These are phyloP conservation scores for Saturnia pavonia DNA, from an alignment of 2,888 invertebrate genomes.

Conservation along the genomic window DNA sequence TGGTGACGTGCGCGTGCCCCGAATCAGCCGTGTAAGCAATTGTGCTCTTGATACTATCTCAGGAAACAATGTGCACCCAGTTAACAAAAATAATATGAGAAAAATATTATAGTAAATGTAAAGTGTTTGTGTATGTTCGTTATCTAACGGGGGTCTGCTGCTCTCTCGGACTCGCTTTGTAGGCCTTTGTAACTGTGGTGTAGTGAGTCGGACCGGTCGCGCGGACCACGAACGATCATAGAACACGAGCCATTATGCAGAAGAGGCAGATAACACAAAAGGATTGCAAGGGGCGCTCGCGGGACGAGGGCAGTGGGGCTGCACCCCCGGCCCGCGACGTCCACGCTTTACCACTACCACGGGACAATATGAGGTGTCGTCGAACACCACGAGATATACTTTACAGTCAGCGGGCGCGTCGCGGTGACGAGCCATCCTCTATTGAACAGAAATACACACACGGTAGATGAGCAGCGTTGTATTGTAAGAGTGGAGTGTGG, in stretches of 20 bases:
- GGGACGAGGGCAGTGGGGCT: conserved; percentile 63
- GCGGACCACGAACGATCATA: conserved; percentile 60
- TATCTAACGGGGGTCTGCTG: conserved; percentile 81
- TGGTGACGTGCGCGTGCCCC: conserved; percentile 67
- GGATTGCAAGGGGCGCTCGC: conserved; percentile 66
- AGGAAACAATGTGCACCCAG: conserved; percentile 66
- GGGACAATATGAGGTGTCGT: conserved; percentile 67
- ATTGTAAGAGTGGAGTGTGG: conserved; percentile 81
- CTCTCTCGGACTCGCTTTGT: conserved; percentile 82
- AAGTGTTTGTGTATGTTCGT: conserved; percentile 76
- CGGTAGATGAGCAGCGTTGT: conserved; percentile 81
- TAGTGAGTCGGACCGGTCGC: conserved; percentile 57
- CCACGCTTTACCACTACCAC: conserved; percentile 68
- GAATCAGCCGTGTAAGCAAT: conserved; percentile 74
- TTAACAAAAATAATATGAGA: conserved; percentile 55
- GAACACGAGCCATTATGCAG: conserved; percentile 72
- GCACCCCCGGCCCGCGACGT: conserved; percentile 67
- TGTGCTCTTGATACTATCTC: conserved; percentile 71
- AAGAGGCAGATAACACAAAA: conserved; percentile 73
- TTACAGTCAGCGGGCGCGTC: conserved; percentile 78
- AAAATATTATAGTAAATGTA: conserved; percentile 68
- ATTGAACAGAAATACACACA: conserved; percentile 82
- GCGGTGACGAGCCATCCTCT: conserved; percentile 77
- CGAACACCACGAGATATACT: conserved; percentile 70
- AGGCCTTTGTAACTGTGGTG: conserved; percentile 82